Percentiles rank a stretch among this genome's conserved stretches.
Conservation (phyloP, 2,888 invertebrate genomes). For the Hipparchia semele region DNA sequence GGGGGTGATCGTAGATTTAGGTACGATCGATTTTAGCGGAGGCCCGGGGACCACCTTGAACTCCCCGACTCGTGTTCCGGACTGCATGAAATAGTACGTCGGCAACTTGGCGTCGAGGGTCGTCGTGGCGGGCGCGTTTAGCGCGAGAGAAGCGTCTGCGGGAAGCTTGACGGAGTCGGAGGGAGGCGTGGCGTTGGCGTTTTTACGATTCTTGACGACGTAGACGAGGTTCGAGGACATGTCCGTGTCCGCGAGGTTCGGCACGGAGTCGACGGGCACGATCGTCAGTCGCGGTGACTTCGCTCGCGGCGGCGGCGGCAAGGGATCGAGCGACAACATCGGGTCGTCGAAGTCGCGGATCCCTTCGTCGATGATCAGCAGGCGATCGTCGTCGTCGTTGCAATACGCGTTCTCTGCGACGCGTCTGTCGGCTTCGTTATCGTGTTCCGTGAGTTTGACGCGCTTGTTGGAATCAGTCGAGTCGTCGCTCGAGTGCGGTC, state of each 20-base stretch:
- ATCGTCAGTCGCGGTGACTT: not conserved
- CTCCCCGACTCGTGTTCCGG: not conserved
- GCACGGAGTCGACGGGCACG: not conserved
- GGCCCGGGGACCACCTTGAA: not conserved
- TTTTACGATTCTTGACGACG: not conserved
- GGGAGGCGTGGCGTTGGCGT: not conserved
- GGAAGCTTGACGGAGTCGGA: not conserved
- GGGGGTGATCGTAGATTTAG: not conserved
- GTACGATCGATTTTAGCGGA: not conserved
- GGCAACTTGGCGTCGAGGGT: not conserved
- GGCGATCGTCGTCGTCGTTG: not conserved
- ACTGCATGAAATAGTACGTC: too few species aligned
- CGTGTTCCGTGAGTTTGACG: not conserved
- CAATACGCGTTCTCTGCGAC: not conserved
- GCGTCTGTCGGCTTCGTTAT: not conserved
- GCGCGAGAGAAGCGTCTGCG: not conserved
- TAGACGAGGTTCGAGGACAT: not conserved
- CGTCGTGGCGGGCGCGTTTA: not conserved
- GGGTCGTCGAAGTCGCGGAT: not conserved
- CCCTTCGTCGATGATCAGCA: constrained; percentile 10
- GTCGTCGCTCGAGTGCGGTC: not conserved
- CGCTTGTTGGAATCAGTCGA: not conserved
- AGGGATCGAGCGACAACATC: not conserved
- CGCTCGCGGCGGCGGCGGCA: not conserved
- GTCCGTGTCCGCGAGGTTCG: not conserved